Base-by-base conservation (phyloP, 2,888 invertebrate species). In the Anthophora plumipes region DNA sequence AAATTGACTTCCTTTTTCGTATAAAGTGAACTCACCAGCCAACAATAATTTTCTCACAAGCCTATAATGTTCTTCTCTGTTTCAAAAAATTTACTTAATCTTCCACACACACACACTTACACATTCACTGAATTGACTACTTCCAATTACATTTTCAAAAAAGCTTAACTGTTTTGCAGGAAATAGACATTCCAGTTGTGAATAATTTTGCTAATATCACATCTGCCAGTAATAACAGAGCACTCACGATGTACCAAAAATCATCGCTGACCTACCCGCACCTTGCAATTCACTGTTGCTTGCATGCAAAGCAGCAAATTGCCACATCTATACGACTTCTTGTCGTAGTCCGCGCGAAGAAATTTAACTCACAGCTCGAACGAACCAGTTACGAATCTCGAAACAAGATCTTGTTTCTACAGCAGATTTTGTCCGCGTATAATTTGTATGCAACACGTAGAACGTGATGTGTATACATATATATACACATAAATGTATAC, bases 361-460 rank as follows among this genome's bases (percentile, higher is more conserved):
- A 61, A 67, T 66, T 67, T 22, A 77, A 59, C 43, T 39, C 22
- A 31, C 31, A 7, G 12, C 39, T 14, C 5, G 64, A 64, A 59
- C 59, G 64, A 64, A 37, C 31, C 71, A 64, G 68, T 69, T 55
- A 39, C 69, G 61, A 43, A 37, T 25, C 72, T 31, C 12, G 17
- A 43, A 39, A 39, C 64, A 59, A 43, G 39, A 70, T 70, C 77
- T 57, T 71, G 70, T 72, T 57, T 63, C 71, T 43, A 50, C 63
- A 48, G 11, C 50, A 20, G 37, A 64, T 68, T 31, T 46, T 41
- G 70, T 22, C 59, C 46, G 48, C 61, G 61, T 48, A 25, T 39
- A 63, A 80, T 80, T 76, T 77, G 55, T 76, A 63, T 76, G 66
- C 41, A 55, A 41, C 67, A 46, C 41, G 67, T 22, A 17, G 39